Base-by-base conservation (phyloP, 2,797 vertebrate genomes). In the Cyclura pinguis region DNA sequence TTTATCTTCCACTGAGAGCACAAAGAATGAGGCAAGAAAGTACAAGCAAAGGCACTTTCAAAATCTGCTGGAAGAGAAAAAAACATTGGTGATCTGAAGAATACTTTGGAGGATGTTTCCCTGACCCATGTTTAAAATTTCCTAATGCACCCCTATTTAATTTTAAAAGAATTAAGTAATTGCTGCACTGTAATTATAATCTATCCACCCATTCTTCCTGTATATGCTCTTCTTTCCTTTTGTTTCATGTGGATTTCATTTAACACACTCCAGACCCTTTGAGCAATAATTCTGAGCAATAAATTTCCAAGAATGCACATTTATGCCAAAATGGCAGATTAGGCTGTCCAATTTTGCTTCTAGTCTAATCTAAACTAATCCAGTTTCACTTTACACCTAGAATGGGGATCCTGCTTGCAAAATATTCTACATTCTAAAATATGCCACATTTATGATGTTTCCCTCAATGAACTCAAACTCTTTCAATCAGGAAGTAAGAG, bases 141-240 rank as follows among this genome's bases (percentile, higher is more conserved):
- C 64, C 67, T 95, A 93, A 91, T 90, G 87, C 89, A 81, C 91
- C 89, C 91, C 92, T 57, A 57, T 91, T 88, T 72, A 57, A 93
- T 91, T 82, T 91, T 16, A 90, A 92, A 89, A 92, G 87, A 78
- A 14, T 82, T 84, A 92, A 89, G 72, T 16, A 88, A 87, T 57
- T 3, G 32, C 91, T 92, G 77, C 59, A 80, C 57, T 52, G 18
- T 72, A 35, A 55, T 69, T 80, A 89, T 85, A 47, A 32, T 57
- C 35, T 67, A 90, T 50, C 52, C 50, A 72, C n/a, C n/a, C 29
- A 80, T 35, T 67, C 55, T 14, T 38, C n/a, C n/a, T 29, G 20
- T 67, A 67, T 64, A 86, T 64, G 35, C 13, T 62, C 80, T 16
- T 47, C 38, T 62, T 35, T 20, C 42, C 72, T 86, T 81, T 57